These are phyloP conservation scores for Hyposmocoma kahamanoa DNA, from an alignment of 1,140 invertebrate genomes.

Conservation along the genomic window DNA sequence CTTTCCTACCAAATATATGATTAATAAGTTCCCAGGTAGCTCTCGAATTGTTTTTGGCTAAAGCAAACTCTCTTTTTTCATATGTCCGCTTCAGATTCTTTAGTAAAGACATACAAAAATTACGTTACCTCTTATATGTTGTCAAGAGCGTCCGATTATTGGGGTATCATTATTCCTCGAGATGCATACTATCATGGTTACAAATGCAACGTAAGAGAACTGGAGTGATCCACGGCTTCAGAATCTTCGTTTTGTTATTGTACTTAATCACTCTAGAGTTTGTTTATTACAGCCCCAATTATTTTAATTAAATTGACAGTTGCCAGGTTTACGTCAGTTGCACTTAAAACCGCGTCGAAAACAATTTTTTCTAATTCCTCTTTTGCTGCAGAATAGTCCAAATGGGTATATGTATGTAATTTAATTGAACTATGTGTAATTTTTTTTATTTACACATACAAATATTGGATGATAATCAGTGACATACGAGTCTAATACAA, in stretches of 20 bases:
- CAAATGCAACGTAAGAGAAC: constrained; percentile 19
- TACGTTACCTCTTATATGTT: constrained; percentile 6
- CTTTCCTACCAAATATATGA: neutral
- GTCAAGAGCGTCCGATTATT: constrained; percentile 11
- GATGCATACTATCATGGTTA: constrained; percentile 18
- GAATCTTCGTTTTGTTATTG: neutral
- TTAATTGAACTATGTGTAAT: too few relatives aligned
- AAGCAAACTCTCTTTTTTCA: constrained; percentile 3
- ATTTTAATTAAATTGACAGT: neutral
- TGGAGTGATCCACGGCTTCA: constrained; percentile 24
- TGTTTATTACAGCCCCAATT: neutral
- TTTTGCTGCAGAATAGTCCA: neutral
- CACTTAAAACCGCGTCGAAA: neutral
- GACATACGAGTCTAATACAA: neutral
- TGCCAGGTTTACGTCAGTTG: neutral
- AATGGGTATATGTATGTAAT: neutral
- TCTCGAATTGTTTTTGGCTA: constrained; percentile 7
- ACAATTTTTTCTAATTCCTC: neutral
- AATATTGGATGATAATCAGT: neutral
- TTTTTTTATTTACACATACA: neutral
- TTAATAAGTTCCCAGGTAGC: constrained; percentile 11
- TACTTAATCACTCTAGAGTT: neutral
- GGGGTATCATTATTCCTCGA: constrained; percentile 8
- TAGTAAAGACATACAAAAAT: constrained; percentile 13
- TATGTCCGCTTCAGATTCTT: constrained; percentile 11